phyloP scores from a whole-genome alignment of 2,113 vertebrate species.

The Fregata magnificens region DNA sequence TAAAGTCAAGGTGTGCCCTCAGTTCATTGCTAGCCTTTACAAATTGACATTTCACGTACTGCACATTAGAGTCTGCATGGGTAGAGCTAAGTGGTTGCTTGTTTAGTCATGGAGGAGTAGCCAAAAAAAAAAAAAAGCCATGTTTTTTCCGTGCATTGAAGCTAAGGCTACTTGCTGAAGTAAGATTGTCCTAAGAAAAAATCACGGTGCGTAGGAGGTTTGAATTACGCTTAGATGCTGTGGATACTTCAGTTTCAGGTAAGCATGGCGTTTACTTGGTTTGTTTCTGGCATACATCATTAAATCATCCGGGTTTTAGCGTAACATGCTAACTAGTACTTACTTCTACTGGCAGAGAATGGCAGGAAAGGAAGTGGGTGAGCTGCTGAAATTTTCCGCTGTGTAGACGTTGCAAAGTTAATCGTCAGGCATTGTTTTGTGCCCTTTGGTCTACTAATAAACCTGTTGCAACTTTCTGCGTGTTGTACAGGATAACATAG shows the following conservation, averaged over 20 bases:
- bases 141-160: fast-evolving
- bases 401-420: background rate
- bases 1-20: background rate
- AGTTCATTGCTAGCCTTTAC: background rate
- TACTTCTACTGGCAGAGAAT: background rate
- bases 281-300: background rate
- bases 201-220: fast-evolving
- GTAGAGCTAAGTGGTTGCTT: no score
- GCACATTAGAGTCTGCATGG: background rate
- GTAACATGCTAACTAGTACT: fast-evolving
- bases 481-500: fast-evolving
- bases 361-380: background rate
- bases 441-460: background rate
- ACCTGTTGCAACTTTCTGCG: background rate
- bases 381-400: background rate
- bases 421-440: background rate
- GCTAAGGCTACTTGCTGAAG: background rate
- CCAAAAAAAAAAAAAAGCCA: no score
- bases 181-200: background rate
- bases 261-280: background rate
- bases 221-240: background rate
- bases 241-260: background rate
- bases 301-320: background rate
- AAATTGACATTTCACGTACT: fast-evolving
- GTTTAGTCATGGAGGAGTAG: background rate